These are phyloP conservation scores for Bombus sibiricus DNA, from an alignment of 1,140 invertebrate genomes.

Conservation along the genomic window DNA sequence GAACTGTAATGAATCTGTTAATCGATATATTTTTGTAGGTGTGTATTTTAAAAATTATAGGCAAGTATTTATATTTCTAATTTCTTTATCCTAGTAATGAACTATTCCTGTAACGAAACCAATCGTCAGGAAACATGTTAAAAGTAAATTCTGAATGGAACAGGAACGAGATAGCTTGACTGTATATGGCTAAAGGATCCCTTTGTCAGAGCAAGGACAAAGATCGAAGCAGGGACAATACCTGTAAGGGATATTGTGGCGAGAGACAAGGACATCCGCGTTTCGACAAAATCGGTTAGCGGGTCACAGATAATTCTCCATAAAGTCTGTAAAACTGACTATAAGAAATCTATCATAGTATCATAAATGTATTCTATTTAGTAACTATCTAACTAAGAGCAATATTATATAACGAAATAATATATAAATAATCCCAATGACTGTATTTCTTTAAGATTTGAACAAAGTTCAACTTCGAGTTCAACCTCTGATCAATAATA, in stretches of 20 bases:
- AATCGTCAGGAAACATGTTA: background rate
- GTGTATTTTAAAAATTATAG: background rate
- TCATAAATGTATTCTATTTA: background rate
- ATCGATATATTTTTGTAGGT: background rate
- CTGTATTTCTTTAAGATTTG: background rate
- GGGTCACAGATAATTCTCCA: conserved; percentile 40
- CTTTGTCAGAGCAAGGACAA: conserved; percentile 30
- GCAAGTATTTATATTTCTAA: background rate
- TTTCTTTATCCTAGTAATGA: too few relatives aligned
- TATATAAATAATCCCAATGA: background rate
- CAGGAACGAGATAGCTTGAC: background rate
- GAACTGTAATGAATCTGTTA: background rate
- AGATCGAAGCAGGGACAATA: conserved; percentile 45
- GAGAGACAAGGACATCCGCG: conserved; percentile 29
- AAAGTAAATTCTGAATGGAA: background rate
- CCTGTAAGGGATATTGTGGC: conserved; percentile 13
- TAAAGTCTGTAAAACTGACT: background rate
- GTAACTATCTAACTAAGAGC: too few relatives aligned
- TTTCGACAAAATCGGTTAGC: conserved; percentile 60
- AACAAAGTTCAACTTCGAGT: background rate
- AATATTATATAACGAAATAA: background rate
- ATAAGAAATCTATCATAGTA: background rate
- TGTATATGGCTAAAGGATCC: background rate
- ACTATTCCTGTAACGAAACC: too few relatives aligned
- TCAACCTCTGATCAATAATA: background rate